phyloP scores from a whole-genome alignment of 2,888 invertebrate species.

The Drosophila melanosoma region DNA sequence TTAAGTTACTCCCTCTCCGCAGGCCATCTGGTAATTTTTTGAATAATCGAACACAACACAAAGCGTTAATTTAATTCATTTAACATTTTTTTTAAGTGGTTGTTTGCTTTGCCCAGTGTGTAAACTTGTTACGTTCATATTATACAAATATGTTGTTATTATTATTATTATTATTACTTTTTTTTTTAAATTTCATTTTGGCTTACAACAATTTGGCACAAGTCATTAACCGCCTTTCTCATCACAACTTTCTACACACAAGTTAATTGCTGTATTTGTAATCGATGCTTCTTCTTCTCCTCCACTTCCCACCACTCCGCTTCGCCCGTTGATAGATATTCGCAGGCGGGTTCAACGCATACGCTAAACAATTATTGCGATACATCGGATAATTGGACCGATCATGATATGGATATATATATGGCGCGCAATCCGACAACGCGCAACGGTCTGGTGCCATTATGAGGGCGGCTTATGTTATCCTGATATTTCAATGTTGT shows the following conservation, averaged over 20 bases:
- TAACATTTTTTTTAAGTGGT: background rate
- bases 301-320: background rate
- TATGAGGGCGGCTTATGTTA: constrained; percentile 87
- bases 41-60: constrained; percentile 20
- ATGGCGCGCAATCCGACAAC: constrained; percentile 96
- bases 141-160: constrained; percentile 17
- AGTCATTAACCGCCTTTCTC: constrained; percentile 42
- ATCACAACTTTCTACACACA: constrained; percentile 43
- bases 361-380: constrained; percentile 94
- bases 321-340: constrained; percentile 85
- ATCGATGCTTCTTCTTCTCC: constrained; percentile 1
- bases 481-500: constrained; percentile 85
- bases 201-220: constrained; percentile 35
- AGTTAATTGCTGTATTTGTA: constrained; percentile 27
- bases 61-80: constrained; percentile 22
- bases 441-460: constrained; percentile 93
- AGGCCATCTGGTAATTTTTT: background rate
- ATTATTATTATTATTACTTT: background rate
- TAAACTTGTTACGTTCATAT: constrained; percentile 41
- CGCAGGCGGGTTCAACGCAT: constrained; percentile 92
- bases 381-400: constrained; percentile 96
- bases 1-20: background rate
- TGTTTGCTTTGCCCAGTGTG: constrained; percentile 15
- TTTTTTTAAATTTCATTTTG: constrained; percentile 29
- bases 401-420: constrained; percentile 98